Percentiles rank a stretch among this genome's conserved stretches.
These are phyloP conservation scores for Synanthedon myopaeformis DNA, from an alignment of 2,888 invertebrate species.

Conservation along the genomic window DNA sequence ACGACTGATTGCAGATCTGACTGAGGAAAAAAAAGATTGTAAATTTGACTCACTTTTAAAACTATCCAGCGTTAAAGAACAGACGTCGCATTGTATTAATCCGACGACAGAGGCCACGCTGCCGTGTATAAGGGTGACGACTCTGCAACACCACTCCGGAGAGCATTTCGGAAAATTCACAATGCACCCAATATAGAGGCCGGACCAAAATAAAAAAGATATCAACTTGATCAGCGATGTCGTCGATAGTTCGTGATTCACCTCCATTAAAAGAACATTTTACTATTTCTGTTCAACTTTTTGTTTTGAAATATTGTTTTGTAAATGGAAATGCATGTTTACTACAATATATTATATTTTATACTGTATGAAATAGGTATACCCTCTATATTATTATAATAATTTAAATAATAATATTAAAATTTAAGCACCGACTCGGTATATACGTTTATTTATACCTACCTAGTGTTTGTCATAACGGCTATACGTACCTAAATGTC, in stretches of 20 bases:
- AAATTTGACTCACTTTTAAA: slow-evolving; percentile 33
- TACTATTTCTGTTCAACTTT: neutral
- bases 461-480: too few relatives aligned
- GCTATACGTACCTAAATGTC: too few relatives aligned
- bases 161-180: slow-evolving; percentile 14
- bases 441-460: too few relatives aligned
- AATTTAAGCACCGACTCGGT: too few relatives aligned
- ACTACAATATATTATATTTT: too few relatives aligned
- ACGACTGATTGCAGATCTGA: neutral
- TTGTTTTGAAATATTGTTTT: too few relatives aligned
- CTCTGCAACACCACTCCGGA: slow-evolving; percentile 48
- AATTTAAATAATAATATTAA: too few relatives aligned
- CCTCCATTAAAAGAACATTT: slow-evolving; percentile 23
- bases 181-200: slow-evolving; percentile 29
- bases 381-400: too few relatives aligned
- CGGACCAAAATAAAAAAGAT: slow-evolving; percentile 48
- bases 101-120: slow-evolving; percentile 35
- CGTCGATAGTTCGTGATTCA: slow-evolving; percentile 23
- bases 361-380: too few relatives aligned
- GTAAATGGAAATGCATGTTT: too few relatives aligned
- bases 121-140: slow-evolving; percentile 47
- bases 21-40: neutral
- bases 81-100: slow-evolving; percentile 36
- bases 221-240: slow-evolving; percentile 30
- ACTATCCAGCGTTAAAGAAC: slow-evolving; percentile 16